Base-by-base conservation (phyloP, 2,888 invertebrate genomes). In the Crocallis elinguaria region DNA sequence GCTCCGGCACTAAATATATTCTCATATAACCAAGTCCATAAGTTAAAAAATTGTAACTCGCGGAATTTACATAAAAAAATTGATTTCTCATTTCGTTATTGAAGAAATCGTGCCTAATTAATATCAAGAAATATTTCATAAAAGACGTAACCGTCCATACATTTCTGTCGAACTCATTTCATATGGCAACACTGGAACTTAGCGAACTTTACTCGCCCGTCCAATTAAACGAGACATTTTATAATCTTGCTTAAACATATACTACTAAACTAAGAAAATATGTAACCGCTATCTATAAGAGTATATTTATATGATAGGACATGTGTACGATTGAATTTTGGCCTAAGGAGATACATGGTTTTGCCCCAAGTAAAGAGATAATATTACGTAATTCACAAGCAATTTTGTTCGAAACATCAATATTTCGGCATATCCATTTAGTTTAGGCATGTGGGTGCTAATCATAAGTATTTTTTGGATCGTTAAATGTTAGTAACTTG, bases 391-490 rank as follows among this genome's bases (percentile, higher is more conserved):
- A 50, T 65, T 67, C 66, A 61, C 64, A 66, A 71, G 73, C 69
- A 71, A 71, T 74, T 57, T 55, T 64, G 66, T 71, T 72, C 64
- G 73, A 23, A 30, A 37, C 38, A 39, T 51, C 48, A 46, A 46
- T 42, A 53, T 75, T 73, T 77, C 69, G 69, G 79, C 83, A 82
- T 85, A 84, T 84, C 78, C 71, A 74, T 78, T 60, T 81, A 79
- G 74, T 78, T 75, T 79, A 79, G 72, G 68, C 71, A 75, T 66
- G 78, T 76, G 85, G 88, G 88, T 88, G 88, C 87, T 87, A 85
- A 77, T 46, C 49, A 71, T 69, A 68, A 73, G 69, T 69, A 62
- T 42, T 50, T 66, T 74, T 67, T 67, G 66, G 69, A 71, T 66
- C 69, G 73, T 74, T 69, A 65, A 60, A 62, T 62, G 57, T 61